A percentile compares a stretch with the other conserved stretches of the same genome.
Conservation (phyloP, 2,113 vertebrate genomes). For the Puntigrus tetrazona region DNA sequence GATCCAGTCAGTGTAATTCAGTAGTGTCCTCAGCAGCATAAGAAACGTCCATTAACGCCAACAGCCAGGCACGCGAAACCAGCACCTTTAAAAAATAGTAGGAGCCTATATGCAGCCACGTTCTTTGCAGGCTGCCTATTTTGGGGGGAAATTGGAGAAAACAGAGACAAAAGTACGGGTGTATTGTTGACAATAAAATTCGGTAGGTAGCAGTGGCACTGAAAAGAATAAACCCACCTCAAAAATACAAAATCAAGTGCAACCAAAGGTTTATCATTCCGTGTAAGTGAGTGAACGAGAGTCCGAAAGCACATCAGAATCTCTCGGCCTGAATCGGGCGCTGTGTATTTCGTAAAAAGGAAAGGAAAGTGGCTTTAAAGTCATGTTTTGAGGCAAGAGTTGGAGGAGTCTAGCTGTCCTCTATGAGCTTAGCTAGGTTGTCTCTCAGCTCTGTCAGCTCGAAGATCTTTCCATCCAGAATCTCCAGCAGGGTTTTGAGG, state of each 20-base stretch:
- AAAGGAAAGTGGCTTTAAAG: slow-evolving; percentile 39
- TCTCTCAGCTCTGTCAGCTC: slow-evolving; percentile 97
- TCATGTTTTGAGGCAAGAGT: slow-evolving; percentile 61
- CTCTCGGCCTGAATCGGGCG: slow-evolving; percentile 28
- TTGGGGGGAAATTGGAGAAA: slow-evolving; percentile 31
- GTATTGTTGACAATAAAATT: slow-evolving; percentile 27
- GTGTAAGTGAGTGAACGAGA: slow-evolving; percentile 48
- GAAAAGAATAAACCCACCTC: slow-evolving; percentile 40
- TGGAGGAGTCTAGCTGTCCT: slow-evolving; percentile 86
- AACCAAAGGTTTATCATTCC: slow-evolving; percentile 53
- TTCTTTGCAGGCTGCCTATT: slow-evolving; percentile 51
- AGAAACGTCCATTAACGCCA: slow-evolving; percentile 50
- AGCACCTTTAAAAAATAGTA: slow-evolving; percentile 55
- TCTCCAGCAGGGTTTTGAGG: slow-evolving; percentile 97
- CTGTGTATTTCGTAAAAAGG: slow-evolving; percentile 11
- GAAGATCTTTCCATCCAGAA: slow-evolving; percentile 98
- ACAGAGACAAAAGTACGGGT: slow-evolving; percentile 40
- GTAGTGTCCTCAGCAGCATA: slow-evolving; percentile 55
- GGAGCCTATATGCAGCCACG: slow-evolving; percentile 46
- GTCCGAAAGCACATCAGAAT: slow-evolving; percentile 30
- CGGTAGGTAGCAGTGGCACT: slow-evolving; percentile 46
- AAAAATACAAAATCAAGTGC: slow-evolving; percentile 59
- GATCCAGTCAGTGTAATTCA: slow-evolving; percentile 46
- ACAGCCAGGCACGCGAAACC: slow-evolving; percentile 52
- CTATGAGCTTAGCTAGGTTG: slow-evolving; percentile 93